Conservation (phyloP, 1,140 invertebrate genomes). For the Dendroctonus valens region DNA sequence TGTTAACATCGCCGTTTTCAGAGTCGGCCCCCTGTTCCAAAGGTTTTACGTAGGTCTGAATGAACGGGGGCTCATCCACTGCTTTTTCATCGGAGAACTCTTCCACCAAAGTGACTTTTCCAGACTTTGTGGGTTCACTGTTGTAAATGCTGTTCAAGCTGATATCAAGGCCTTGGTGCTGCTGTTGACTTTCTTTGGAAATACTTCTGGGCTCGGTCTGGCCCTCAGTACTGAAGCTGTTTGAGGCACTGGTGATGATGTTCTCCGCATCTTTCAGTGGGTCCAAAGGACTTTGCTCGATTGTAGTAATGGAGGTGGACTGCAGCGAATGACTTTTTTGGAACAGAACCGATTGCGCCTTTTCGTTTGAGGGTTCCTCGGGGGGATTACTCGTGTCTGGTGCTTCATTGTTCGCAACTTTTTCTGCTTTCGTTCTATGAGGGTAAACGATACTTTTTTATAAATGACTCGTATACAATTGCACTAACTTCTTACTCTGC, state of each 20-base stretch:
- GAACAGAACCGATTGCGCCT: constrained; percentile 34
- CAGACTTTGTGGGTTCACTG: constrained; percentile 8
- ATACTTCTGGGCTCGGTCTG: background rate
- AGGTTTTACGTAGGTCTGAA: constrained; percentile 16
- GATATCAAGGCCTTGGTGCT: constrained; percentile 1
- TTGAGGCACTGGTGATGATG: constrained; percentile 41
- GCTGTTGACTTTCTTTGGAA: background rate
- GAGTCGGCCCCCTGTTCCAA: background rate
- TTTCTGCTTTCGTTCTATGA: too few species aligned
- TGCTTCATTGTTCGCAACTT: background rate
- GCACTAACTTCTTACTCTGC: background rate
- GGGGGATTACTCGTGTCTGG: background rate
- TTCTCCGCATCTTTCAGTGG: constrained; percentile 36
- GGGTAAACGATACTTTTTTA: background rate
- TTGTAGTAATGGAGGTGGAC: constrained; percentile 37
- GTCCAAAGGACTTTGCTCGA: constrained; percentile 29
- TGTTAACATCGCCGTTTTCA: background rate
- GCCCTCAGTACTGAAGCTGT: constrained; percentile 31
- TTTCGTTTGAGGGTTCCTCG: background rate
- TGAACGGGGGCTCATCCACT: constrained; percentile 7
- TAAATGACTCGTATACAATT: constrained; percentile 1
- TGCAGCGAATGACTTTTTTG: constrained; percentile 44
- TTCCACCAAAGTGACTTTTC: constrained; percentile 4
- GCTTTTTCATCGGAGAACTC: constrained; percentile 17
- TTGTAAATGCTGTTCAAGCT: constrained; percentile 16